A percentile compares a stretch with the other conserved stretches of the same genome.
These are phyloP conservation scores for Chiridota heheva DNA, from an alignment of 35 echinoderm and acorn worm genomes.

Conservation along the genomic window DNA sequence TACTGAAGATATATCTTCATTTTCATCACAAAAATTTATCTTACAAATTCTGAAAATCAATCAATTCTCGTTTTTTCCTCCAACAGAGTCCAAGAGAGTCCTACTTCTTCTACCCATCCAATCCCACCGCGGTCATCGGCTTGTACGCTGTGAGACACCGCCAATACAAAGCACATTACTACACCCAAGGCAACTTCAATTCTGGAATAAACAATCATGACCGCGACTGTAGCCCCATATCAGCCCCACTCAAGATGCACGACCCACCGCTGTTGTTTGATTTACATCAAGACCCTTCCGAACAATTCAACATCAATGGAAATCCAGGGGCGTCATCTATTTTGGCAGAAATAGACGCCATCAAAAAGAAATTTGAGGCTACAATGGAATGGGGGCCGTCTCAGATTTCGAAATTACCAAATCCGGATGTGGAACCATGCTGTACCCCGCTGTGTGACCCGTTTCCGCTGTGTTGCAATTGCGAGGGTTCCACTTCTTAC, in stretches of 20 bases:
- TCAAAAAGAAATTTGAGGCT: constrained; percentile 66
- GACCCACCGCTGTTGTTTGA: constrained; percentile 68
- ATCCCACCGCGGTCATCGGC: constrained; percentile 11
- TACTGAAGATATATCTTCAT: no score
- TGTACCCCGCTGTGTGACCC: constrained; percentile 71
- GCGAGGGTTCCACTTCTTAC: no score
- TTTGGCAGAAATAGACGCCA: constrained; percentile 33
- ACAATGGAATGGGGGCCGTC: constrained; percentile 60
- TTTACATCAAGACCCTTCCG: constrained; percentile 62
- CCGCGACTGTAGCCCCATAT: constrained; percentile 66
- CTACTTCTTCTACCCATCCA: constrained; percentile 66
- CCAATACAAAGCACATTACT: constrained; percentile 90
- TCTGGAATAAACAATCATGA: constrained; percentile 62
- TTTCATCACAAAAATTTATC: no score
- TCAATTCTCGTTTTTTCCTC: neutral
- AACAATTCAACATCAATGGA: constrained; percentile 59
- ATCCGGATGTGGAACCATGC: constrained; percentile 56
- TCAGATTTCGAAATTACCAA: constrained; percentile 25
- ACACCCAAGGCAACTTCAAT: constrained; percentile 59
- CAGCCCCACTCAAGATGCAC: constrained; percentile 34
- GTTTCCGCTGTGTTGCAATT: constrained; percentile 69
- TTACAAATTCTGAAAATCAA: neutral
- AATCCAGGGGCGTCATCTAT: constrained; percentile 42
- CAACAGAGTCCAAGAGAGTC: constrained; percentile 1
- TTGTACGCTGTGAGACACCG: constrained; percentile 73